Base-by-base conservation (phyloP, 2,797 vertebrate species). In the Neosalanx taihuensis region DNA sequence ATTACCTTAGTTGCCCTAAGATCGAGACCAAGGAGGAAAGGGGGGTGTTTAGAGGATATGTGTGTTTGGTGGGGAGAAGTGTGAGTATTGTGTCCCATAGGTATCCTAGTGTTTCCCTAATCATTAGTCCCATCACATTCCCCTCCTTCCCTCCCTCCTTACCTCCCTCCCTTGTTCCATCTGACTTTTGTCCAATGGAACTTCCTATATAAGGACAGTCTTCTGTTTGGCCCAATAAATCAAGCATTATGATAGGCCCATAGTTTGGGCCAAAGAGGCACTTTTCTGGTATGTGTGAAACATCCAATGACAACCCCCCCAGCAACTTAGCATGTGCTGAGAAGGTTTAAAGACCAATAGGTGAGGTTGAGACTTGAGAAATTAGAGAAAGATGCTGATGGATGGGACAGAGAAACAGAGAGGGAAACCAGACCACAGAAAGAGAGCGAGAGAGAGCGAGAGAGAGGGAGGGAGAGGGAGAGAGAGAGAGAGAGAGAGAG, bases 191-290 rank as follows among this genome's bases (percentile, higher is more conserved):
- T 77, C 85, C 74, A 86, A 81, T 92, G 90, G 83, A 92, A 89
- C 91, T 90, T 93, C 86, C 93, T 93, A 91, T 94, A 93, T 93
- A 94, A 92, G 93, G 92, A 89, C 87, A 92, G 77, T 76, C 30
- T 88, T 87, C 85, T 85, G 79, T 89, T 90, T 87, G 84, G 72
- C 76, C 69, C 74, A 80, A 78, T 93, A 90, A 92, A 93, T 93
- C 91, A 93, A 65, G 74, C 69, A 57, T 79, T 61, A 76, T 79
- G 82, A 84, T 81, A 76, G 80, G 76, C 6, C 26, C 60, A 80
- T 84, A 81, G 78, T 84, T 73, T 79, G 76, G 66, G 68, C 87
- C 81, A 82, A 77, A 80, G 68, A 85, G 33, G 49, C 79, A 72
- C 72, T 72, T 71, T 49, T 30, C 66, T 59, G 63, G 65, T 80